Evolutionary conservation across 2,888 invertebrate genomes (phyloP), one percentile per base, ranked within the genome.

Genomic region (Suillia variegata): DNA sequence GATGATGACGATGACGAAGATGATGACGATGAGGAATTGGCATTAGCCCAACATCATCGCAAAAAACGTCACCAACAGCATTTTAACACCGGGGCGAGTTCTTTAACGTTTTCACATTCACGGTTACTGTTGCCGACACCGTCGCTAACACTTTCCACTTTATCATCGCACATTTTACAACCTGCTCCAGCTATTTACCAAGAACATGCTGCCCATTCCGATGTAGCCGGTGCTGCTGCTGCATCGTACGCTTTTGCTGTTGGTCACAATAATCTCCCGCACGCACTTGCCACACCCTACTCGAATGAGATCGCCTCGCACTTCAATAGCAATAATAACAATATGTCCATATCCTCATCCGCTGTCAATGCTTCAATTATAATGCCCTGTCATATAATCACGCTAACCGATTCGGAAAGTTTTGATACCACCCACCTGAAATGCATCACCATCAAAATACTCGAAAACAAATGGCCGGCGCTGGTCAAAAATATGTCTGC

Each of bases 361-460:
- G 18, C 26, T 26, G 22, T 13, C 15, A 31, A 49, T 8, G 20
- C 48, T 62, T 65, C 55, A 31, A 34, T 57, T 53, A 26, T 66
- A 33, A 66, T 65, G 5, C 74, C 73, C 22, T 82, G 81, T 56
- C 80, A 81, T 59, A 70, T 81, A 49, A 77, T 82, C 13, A 77
- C 78, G 42, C 84, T 92, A 26, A 89, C 88, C 31, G 93, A 93
- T 75, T 88, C 92, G 0, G 93, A 93, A 79, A 90, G 91, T 59
- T 89, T 91, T 73, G 93, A 93, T 74, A 93, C 92, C n/a, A 90
- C 91, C 15, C 88, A 91, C 60, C 89, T 94, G 48, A 94, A 94
- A 82, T 93, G 91, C 69, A 84, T 92, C 69, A 93, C 93, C 31
- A 93, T 94, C 45, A 92, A 92, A 84, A 91, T 91, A 38, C 82